Base-by-base conservation (phyloP, 2,113 vertebrate species). In the Zosterops hypoxanthus region DNA sequence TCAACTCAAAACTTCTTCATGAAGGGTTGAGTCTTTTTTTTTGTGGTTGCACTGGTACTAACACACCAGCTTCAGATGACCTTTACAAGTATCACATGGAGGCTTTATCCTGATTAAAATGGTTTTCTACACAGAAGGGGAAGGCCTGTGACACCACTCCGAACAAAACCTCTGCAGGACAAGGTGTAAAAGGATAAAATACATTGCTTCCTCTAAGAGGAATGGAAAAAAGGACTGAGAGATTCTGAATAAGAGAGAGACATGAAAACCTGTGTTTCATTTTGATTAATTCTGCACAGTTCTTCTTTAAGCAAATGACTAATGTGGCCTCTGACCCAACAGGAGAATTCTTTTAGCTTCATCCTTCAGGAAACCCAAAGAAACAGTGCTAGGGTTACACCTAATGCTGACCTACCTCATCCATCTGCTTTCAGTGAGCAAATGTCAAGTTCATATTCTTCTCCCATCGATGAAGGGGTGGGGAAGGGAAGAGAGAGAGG, bases 91-190 rank as follows among this genome's bases (percentile, higher is more conserved):
- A 96, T 96, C 97, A 96, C 91, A 96, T 87, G 88, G 96, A 92
- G 88, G 91, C 92, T 98, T 97, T 93, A 97, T 97, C 97, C 96
- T 97, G 97, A 98, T 98, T 97, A 98, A 98, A 98, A 98, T 97
- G 95, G 92, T 97, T 98, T 97, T 97, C 57, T 94, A 97, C 96
- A 93, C 96, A 92, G 97, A 96, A 97, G 95, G 91, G 95, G 96
- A 97, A 98, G 90, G 96, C 87, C 96, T 94, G 85, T 96, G 97
- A 97, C 97, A 97, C 95, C 95, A 96, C 91, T 91, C 70, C 57
- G 94, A 97, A 97, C 95, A 97, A 97, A 97, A 97, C 95, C 96
- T 97, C 94, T 88, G 92, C 96, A 97, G 97, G 97, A 96, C 87
- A 95, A 97, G 96, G 94, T 97, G 94, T 92, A 93, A 97, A 97